phyloP scores from a whole-genome alignment of 2,888 invertebrate species.

The Teinopalpus imperialis region DNA sequence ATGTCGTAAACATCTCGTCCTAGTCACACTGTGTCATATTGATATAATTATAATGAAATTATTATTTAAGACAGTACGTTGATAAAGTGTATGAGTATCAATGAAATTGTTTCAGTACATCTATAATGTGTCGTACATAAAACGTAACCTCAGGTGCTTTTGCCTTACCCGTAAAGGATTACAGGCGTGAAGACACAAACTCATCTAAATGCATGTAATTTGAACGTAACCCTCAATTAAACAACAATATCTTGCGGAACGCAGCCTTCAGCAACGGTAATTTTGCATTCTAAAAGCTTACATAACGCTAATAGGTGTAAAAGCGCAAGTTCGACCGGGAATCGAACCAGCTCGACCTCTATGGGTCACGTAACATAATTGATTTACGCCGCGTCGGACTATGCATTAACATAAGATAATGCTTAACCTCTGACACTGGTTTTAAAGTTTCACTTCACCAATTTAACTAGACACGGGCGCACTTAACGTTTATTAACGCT shows the following conservation, averaged over 20 bases:
- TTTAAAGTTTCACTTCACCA: slow-evolving; percentile 70
- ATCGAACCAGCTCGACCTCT: slow-evolving; percentile 58
- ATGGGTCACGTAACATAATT: slow-evolving; percentile 75
- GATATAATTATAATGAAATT: too few species aligned
- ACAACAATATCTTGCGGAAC: slow-evolving; percentile 25
- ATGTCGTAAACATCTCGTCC: too few species aligned
- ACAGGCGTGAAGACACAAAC: slow-evolving; percentile 5
- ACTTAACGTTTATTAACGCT: slow-evolving; percentile 14
- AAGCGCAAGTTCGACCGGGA: slow-evolving; percentile 49
- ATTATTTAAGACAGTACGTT: too few species aligned
- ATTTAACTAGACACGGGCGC: slow-evolving; percentile 38
- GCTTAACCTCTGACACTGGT: slow-evolving; percentile 72
- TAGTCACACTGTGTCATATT: too few species aligned
- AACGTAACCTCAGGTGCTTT: too few species aligned
- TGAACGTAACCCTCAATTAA: slow-evolving; percentile 6
- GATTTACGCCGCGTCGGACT: slow-evolving; percentile 71
- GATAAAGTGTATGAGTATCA: too few species aligned
- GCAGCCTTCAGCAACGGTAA: slow-evolving; percentile 29
- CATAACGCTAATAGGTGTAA: slow-evolving; percentile 61
- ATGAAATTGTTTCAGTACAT: too few species aligned
- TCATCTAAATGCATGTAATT: slow-evolving; percentile 3
- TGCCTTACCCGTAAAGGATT: slow-evolving; percentile 13
- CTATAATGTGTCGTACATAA: too few species aligned
- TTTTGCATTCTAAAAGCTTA: slow-evolving; percentile 40
- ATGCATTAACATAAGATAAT: slow-evolving; percentile 80